Evolutionary conservation across 2,113 vertebrate genomes (phyloP), one percentile per base, ranked within the genome.

Genomic region (Psilopogon haemacephalus): DNA sequence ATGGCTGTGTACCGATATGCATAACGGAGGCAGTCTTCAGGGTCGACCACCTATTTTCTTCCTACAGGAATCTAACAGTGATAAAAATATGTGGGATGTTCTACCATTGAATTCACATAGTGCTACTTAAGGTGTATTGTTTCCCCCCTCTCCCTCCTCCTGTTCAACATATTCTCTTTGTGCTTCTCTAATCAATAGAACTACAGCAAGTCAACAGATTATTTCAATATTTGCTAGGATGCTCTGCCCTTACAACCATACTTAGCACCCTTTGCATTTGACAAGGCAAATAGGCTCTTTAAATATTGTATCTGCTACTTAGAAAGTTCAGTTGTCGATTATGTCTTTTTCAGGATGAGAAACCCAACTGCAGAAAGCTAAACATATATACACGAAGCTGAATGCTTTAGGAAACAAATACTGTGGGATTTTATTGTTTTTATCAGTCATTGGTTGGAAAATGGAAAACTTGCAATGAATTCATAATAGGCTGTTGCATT

Each of bases 181-280:
- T 90, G 67, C 64, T 95, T 95, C 92, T 90, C 65, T 89, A 96
- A 95, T 94, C 92, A 92, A 89, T 92, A 95, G 28, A 84, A 77
- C 73, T 90, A 69, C 84, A 94, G 79, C 4, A 14, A 89, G 74
- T 52, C 88, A 94, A 76, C 16, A 88, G 64, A 81, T 88, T 89
- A 68, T 94, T 96, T 94, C 68, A 92, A 3, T 93, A 80, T 96
- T 95, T 95, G 79, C 84, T 42, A 95, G 83, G 78, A 85, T 87
- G 75, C 23, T 54, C n/a, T 95, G 55, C 32, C 88, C 26, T 60
- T 90, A 28, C 23, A 26, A n/a, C 23, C 8, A 10, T 44, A 58
- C 60, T 88, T 68, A 75, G 58, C 32, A 76, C 11, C 44, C 52
- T 14, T 26, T 64, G 84, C 3, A 59, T 94, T 91, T 73, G 54